Evolutionary conservation across 2,797 vertebrate species (phyloP), one percentile per base, ranked within the genome.

Genomic region (Myotis planiceps): DNA sequence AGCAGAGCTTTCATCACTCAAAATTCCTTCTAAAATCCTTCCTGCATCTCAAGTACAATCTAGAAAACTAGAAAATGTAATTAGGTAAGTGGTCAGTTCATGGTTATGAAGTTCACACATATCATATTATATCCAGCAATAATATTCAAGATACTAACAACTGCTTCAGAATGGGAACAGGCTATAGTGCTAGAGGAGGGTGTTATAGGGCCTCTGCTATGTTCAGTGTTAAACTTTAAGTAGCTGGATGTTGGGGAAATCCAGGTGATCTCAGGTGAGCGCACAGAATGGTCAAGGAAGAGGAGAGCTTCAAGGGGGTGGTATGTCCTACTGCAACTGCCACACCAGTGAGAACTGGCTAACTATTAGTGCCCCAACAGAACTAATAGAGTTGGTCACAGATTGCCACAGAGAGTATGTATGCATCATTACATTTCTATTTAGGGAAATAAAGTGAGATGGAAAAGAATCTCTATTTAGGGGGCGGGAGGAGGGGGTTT

Each of bases 361-460:
- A 79, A 72, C n/a, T 10, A 78, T n/a, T 19, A 37, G 23, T 5
- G 2, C 60, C 37, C 45, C 19, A 79, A 55, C 8, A 47, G 53
- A 93, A 92, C 4, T 37, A 8, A 4, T 7, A 19, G 9, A 66
- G 29, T 18, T 60, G 29, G 53, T 34, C 25, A 39, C 51, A 15
- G 3, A 74, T 0, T 86, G 49, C 6, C 9, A 1, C 7, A 71
- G 19, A 42, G 13, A 80, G 9, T 66, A 66, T 4, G 9, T 66
- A 66, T 4, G 27, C 4, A 19, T 32, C 7, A 23, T 55, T 16
- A 32, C 37, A 65, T 63, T 79, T 27, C 75, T 55, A 42, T 65
- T 63, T 9, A 80, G 45, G 18, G 21, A 75, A 65, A 47, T 74
- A 88, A 92, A 94, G 3, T 74, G 37, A 93, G 29, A 74, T 25